A percentile compares a stretch with the other conserved stretches of the same genome.
phyloP scores from a whole-genome alignment of 2,797 vertebrate genomes.

The Danio aesculapii region DNA sequence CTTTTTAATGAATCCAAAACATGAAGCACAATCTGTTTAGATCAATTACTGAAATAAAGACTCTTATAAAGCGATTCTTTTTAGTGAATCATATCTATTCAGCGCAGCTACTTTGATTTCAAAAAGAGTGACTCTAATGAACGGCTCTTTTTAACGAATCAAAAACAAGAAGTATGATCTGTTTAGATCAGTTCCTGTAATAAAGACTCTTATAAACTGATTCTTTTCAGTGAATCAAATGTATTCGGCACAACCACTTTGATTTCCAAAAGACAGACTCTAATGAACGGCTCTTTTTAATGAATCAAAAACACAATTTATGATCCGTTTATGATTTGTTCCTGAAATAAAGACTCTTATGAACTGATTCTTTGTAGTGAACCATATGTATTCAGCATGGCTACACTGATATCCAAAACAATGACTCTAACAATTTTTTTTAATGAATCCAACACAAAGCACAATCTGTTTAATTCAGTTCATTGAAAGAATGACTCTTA shows the following conservation, averaged over 20 bases:
- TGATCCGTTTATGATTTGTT: too few species aligned
- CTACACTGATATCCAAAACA: neutral
- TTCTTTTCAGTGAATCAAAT: neutral
- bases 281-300: too few species aligned
- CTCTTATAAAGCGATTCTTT: neutral
- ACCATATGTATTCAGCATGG: too few species aligned
- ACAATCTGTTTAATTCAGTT: neutral
- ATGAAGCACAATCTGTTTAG: too few species aligned
- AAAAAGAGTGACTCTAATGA: neutral
- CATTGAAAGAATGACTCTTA: neutral
- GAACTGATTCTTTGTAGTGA: neutral
- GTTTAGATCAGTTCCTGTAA: neutral
- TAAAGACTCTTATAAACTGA: too few species aligned
- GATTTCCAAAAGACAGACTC: too few species aligned
- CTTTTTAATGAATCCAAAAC: too few species aligned
- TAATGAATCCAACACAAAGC: too few species aligned
- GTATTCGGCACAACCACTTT: neutral
- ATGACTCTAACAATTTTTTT: neutral
- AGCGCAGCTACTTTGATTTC: neutral
- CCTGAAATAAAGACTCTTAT: neutral
- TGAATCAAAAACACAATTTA: too few species aligned
- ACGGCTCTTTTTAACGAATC: too few species aligned
- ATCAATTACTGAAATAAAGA: neutral
- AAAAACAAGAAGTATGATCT: neutral
- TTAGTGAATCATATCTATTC: neutral